phyloP scores from a whole-genome alignment of 2,888 invertebrate species.

The Drosophila suboccidentalis region DNA sequence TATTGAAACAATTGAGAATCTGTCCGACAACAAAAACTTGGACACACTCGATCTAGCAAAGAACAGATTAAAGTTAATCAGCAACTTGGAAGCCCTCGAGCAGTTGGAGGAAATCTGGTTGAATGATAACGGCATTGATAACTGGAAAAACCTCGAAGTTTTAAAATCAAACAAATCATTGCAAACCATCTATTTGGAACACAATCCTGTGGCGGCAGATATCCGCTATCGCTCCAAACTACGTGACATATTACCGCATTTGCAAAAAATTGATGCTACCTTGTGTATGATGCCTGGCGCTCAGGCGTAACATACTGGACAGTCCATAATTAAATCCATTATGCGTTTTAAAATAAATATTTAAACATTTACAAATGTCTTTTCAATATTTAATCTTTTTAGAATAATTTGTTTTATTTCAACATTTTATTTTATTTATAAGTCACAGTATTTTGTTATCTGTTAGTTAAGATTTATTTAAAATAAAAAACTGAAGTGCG shows the following conservation, averaged over 20 bases:
- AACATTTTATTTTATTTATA: background rate
- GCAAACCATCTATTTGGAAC: constrained; percentile 95
- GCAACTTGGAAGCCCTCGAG: constrained; percentile 91
- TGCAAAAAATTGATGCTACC: constrained; percentile 98
- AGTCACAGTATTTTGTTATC: background rate
- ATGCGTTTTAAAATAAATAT: constrained; percentile 31
- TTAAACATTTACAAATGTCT: constrained; percentile 5
- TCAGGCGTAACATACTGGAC: constrained; percentile 32
- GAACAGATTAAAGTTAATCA: constrained; percentile 93
- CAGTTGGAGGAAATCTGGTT: constrained; percentile 98
- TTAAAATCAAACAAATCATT: constrained; percentile 90
- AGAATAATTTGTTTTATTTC: constrained; percentile 5
- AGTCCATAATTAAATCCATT: background rate
- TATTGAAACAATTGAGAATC: constrained; percentile 91
- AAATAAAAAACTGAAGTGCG: background rate
- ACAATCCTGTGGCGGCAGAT: constrained; percentile 95
- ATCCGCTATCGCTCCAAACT: constrained; percentile 96
- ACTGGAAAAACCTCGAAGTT: constrained; percentile 94
- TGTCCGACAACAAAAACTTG: constrained; percentile 89
- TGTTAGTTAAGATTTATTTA: background rate
- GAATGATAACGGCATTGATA: constrained; percentile 94
- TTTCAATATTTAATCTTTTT: background rate
- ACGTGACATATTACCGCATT: constrained; percentile 92
- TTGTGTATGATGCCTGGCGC: constrained; percentile 87
- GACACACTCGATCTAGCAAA: constrained; percentile 96